These are phyloP conservation scores for Ceryle rudis DNA, from an alignment of 2,797 vertebrate species.

Conservation along the genomic window DNA sequence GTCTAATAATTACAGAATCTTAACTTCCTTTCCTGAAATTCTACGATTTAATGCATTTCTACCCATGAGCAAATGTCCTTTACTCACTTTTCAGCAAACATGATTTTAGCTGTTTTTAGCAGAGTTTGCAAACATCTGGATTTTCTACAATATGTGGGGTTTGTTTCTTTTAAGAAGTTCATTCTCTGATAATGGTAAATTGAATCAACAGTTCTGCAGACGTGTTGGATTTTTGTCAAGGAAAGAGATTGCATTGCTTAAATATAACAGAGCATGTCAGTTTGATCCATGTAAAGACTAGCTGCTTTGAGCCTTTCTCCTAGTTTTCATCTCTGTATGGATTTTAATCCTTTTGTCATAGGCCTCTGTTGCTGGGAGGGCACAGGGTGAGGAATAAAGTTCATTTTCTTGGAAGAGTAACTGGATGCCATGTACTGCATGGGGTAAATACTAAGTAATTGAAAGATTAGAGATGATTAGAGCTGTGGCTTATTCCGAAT, in stretches of 20 bases:
- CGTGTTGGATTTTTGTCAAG: not conserved
- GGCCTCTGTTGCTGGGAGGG: not conserved
- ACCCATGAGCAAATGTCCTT: not conserved
- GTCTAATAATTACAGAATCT: not conserved
- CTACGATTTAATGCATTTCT: not conserved
- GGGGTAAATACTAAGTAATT: not conserved
- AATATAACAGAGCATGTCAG: accelerated
- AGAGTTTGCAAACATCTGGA: not conserved
- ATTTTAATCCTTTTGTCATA: not conserved
- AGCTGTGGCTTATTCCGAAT: not conserved
- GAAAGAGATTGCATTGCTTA: not conserved
- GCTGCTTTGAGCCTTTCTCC: not conserved
- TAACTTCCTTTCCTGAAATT: not conserved
- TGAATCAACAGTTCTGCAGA: not conserved
- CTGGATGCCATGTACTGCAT: not conserved
- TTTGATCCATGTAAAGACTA: not conserved
- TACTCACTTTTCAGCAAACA: not conserved
- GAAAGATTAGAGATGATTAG: not conserved
- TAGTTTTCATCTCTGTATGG: not conserved
- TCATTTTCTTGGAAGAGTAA: not conserved
- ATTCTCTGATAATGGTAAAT: not conserved
- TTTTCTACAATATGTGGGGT: not conserved
- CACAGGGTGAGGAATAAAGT: not conserved
- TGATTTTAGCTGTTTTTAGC: not conserved
- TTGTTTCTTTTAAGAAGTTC: not conserved